Evolutionary conservation across 2,888 invertebrate genomes (phyloP).

Genomic region (Oligia fasciuncula): DNA sequence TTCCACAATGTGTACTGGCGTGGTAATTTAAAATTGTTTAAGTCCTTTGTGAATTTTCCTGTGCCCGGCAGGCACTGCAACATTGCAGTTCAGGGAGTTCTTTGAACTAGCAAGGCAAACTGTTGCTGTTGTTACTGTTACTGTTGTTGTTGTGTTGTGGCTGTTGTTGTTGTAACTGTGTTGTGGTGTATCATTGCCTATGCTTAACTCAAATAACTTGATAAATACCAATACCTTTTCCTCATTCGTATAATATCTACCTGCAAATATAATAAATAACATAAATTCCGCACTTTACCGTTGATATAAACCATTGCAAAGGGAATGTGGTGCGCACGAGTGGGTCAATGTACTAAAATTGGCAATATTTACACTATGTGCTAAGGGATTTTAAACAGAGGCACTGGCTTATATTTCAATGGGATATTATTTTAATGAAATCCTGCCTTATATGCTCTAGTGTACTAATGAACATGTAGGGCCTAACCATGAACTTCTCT

Average conservation of each 20-base stretch:
- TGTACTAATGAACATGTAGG: neutral
- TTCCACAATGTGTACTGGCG: neutral
- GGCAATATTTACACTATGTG: slow-evolving; percentile 57
- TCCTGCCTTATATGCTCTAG: neutral
- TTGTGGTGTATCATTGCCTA: neutral
- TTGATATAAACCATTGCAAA: slow-evolving; percentile 53
- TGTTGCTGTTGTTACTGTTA: no score
- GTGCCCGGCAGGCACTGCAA: neutral
- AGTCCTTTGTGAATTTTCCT: neutral
- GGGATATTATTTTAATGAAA: slow-evolving; percentile 1
- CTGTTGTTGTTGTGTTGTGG: no score
- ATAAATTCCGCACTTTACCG: slow-evolving; percentile 19
- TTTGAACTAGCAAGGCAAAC: neutral
- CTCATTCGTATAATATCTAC: neutral
- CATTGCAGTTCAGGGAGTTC: neutral
- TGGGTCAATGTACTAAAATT: slow-evolving; percentile 46
- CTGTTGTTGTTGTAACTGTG: no score
- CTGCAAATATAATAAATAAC: slow-evolving; percentile 4
- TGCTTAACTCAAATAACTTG: neutral
- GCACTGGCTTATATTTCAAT: slow-evolving; percentile 14
- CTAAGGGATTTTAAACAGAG: slow-evolving; percentile 44
- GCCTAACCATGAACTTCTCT: neutral
- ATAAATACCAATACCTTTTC: neutral
- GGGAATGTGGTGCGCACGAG: slow-evolving; percentile 34
- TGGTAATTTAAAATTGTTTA: neutral